Evolutionary conservation across 1,140 invertebrate species (phyloP).

Genomic region (Drosophila kanapiae): DNA sequence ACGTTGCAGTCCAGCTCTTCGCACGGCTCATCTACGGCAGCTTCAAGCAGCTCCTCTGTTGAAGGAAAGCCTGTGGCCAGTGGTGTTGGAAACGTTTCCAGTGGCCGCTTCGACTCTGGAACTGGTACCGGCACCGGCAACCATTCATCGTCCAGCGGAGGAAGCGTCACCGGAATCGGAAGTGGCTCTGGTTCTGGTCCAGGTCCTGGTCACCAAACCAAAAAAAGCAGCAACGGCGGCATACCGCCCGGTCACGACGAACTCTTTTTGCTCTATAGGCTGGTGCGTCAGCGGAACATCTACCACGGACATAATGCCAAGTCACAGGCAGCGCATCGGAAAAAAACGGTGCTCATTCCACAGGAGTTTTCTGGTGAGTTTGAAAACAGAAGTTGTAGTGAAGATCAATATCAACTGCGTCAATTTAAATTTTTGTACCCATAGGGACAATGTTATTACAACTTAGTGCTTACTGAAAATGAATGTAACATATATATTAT

Average conservation of each 20-base stretch:
- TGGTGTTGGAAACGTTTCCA: constrained; percentile 15
- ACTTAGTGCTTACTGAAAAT: too few relatives aligned
- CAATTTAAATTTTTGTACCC: too few relatives aligned
- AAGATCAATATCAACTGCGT: background rate
- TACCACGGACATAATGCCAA: constrained; percentile 84
- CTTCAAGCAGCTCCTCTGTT: constrained; percentile 70
- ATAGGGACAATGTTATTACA: too few relatives aligned
- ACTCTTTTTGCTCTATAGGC: constrained; percentile 79
- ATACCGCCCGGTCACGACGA: constrained; percentile 62
- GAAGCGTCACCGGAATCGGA: constrained; percentile 45
- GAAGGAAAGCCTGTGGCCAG: constrained; percentile 38
- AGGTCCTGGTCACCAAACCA: constrained; percentile 37
- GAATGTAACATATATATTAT: too few relatives aligned
- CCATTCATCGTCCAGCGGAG: constrained; percentile 70
- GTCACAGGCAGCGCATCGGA: constrained; percentile 69
- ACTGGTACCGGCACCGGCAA: constrained; percentile 41
- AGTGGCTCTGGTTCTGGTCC: constrained; percentile 28
- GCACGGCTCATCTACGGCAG: constrained; percentile 79
- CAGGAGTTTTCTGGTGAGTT: constrained; percentile 84
- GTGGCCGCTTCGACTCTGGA: constrained; percentile 27
- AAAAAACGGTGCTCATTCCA: constrained; percentile 82
- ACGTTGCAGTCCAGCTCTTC: constrained; percentile 84
- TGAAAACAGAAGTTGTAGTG: background rate
- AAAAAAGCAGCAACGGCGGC: constrained; percentile 32
- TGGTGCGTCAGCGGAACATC: constrained; percentile 76